Percentiles rank a stretch among this genome's conserved stretches.
phyloP scores from a whole-genome alignment of 1,140 invertebrate genomes.

The Pentalonia nigronervosa region DNA sequence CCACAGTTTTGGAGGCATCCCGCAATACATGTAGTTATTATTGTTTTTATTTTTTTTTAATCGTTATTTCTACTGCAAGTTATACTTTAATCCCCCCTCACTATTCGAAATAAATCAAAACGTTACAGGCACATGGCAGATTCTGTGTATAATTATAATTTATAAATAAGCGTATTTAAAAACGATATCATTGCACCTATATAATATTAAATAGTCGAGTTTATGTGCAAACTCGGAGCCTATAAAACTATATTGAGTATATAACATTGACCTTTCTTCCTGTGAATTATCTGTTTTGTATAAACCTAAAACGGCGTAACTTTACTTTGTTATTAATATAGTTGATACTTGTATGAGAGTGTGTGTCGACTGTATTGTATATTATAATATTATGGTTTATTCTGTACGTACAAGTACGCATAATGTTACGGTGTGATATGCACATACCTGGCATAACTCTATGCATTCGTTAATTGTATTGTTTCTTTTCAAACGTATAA shows the following conservation, averaged over 20 bases:
- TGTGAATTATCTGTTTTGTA: not conserved
- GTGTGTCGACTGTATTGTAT: not conserved
- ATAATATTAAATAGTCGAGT: not conserved
- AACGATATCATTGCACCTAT: not conserved
- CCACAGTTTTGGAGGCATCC: not conserved
- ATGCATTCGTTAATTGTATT: not conserved
- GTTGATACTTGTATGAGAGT: not conserved
- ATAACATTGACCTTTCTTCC: slow-evolving; percentile 4
- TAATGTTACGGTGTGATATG: not conserved
- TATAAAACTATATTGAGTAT: not conserved
- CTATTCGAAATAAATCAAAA: too few species aligned
- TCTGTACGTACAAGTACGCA: not conserved
- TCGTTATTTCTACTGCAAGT: too few species aligned
- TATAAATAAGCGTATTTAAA: not conserved
- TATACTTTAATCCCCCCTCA: too few species aligned
- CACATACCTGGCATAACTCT: not conserved
- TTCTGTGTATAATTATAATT: not conserved
- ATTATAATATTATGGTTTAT: not conserved
- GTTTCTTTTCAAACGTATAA: not conserved
- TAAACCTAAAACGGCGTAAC: not conserved
- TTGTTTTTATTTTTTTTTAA: not conserved
- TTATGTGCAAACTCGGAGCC: not conserved
- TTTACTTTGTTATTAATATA: not conserved
- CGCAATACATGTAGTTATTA: not conserved
- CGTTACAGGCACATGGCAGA: too few species aligned